Conservation (phyloP, 2,113 vertebrate species). For the Synodontis membranacea region DNA sequence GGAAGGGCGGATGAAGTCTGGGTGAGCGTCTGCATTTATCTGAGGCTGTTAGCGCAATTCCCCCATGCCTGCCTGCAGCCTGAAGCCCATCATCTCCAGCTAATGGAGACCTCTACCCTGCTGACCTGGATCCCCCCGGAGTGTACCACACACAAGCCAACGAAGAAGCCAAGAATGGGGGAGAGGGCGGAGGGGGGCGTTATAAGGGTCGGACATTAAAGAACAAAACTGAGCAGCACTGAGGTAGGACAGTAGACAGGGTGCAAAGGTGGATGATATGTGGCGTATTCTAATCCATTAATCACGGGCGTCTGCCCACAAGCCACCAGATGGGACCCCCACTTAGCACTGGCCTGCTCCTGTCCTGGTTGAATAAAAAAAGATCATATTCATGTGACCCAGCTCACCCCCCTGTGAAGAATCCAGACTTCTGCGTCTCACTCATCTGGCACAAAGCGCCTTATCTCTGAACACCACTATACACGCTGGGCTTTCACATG, state of each 20-base stretch:
- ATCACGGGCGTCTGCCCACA: constrained; percentile 41
- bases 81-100: constrained; percentile 37
- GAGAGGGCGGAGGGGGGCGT: constrained; percentile 55
- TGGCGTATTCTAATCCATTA: constrained; percentile 48
- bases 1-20: constrained; percentile 28
- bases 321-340: constrained; percentile 53
- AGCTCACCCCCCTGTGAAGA: constrained; percentile 17
- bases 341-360: constrained; percentile 36
- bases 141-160: constrained; percentile 27
- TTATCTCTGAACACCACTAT: constrained; percentile 37
- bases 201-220: constrained; percentile 42
- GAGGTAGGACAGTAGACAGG: constrained; percentile 15
- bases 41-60: constrained; percentile 41
- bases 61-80: constrained; percentile 48
- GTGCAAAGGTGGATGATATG: constrained; percentile 27
- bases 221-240: neutral
- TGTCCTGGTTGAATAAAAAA: constrained; percentile 47
- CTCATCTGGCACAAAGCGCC: constrained; percentile 40
- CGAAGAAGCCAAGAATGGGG: constrained; percentile 10
- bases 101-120: constrained; percentile 71
- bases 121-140: constrained; percentile 59
- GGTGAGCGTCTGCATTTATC: constrained; percentile 19
- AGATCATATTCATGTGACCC: constrained; percentile 21
- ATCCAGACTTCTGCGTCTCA: constrained; percentile 30
- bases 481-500: constrained; percentile 21